phyloP scores from a whole-genome alignment of 2,113 vertebrate genomes.

The Ascaphus truei region DNA sequence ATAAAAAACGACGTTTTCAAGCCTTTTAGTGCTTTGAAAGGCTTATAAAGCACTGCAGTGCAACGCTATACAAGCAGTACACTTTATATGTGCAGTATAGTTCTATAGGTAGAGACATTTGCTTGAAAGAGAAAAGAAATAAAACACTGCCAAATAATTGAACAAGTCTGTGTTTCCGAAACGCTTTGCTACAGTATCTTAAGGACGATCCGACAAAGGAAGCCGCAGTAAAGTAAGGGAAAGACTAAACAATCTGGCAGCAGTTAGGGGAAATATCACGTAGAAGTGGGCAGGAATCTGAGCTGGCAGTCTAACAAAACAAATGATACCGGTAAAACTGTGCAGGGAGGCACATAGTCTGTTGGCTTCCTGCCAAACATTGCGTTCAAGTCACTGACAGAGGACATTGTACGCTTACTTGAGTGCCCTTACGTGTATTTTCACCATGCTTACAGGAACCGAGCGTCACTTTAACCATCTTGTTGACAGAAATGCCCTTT shows the following conservation, averaged over 20 bases:
- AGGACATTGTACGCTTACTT: constrained; percentile 19
- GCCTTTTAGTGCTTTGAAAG: too few relatives aligned
- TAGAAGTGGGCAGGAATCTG: constrained; percentile 37
- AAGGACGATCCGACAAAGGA: constrained; percentile 64
- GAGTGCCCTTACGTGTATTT: constrained; percentile 44
- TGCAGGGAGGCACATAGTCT: constrained; percentile 41
- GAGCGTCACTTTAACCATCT: constrained; percentile 42
- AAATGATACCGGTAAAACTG: not conserved
- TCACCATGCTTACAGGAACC: constrained; percentile 6
- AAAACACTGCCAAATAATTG: constrained; percentile 44
- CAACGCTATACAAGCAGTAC: too few relatives aligned
- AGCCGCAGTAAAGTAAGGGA: constrained; percentile 52
- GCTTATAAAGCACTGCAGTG: too few relatives aligned
- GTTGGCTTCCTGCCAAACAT: constrained; percentile 35
- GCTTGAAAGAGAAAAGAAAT: constrained; percentile 43
- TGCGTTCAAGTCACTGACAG: constrained; percentile 4
- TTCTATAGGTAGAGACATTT: not conserved
- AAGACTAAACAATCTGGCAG: constrained; percentile 67
- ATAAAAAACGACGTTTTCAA: too few relatives aligned
- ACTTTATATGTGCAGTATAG: too few relatives aligned
- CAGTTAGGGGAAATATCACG: constrained; percentile 53
- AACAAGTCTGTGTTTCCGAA: constrained; percentile 54
- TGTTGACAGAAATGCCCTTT: constrained; percentile 41
- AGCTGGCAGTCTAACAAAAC: constrained; percentile 10
- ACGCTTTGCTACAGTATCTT: constrained; percentile 47